phyloP scores from a whole-genome alignment of 2,113 vertebrate genomes.

The Menura novaehollandiae region DNA sequence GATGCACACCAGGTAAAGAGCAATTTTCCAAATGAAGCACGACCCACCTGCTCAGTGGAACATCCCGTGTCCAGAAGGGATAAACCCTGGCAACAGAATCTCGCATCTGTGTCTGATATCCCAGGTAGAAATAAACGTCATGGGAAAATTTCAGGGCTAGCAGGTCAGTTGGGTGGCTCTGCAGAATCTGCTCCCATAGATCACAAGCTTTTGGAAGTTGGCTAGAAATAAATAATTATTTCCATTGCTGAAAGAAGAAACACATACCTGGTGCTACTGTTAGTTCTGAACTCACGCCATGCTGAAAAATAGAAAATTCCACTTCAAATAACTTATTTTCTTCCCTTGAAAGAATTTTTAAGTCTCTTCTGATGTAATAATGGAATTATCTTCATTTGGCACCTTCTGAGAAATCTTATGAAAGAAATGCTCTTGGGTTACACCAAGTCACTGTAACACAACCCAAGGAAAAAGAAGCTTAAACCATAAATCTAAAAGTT shows the following conservation, averaged over 20 bases:
- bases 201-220: conserved; percentile 78
- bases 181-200: conserved; percentile 87
- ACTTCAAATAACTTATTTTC: not conserved
- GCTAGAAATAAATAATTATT: conserved; percentile 60
- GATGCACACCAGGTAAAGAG: not conserved
- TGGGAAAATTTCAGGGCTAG: conserved; percentile 90
- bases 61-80: conserved; percentile 84
- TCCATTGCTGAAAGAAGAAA: not conserved
- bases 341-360: not conserved
- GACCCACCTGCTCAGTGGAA: conserved; percentile 83
- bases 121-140: conserved; percentile 87
- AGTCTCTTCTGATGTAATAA: not conserved
- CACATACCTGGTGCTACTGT: not conserved
- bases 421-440: not conserved
- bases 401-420: not conserved
- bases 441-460: not conserved
- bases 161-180: conserved; percentile 87
- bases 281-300: not conserved
- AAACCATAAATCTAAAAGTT: not conserved
- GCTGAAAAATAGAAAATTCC: not conserved
- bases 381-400: not conserved
- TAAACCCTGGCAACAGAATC: conserved; percentile 87
- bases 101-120: conserved; percentile 80
- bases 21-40: not conserved
- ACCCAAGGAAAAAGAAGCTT: not conserved